phyloP scores from a whole-genome alignment of 2,888 invertebrate species.

The Busseola fusca region DNA sequence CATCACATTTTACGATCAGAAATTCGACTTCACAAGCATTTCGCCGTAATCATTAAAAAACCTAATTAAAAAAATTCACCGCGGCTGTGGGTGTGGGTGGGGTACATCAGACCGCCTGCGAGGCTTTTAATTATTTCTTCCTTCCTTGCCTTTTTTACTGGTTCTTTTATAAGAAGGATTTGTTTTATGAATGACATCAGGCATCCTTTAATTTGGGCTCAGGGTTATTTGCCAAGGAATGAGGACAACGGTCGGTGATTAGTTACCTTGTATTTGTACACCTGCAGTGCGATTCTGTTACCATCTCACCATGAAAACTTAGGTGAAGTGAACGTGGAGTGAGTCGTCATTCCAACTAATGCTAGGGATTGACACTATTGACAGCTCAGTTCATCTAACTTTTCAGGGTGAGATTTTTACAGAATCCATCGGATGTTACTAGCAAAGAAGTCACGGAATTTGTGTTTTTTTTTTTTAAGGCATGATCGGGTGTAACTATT shows the following conservation, averaged over 20 bases:
- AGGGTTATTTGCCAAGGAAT: conserved; percentile 47
- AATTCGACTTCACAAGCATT: conserved; percentile 53
- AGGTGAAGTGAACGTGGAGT: no score
- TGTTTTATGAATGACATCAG: conserved; percentile 61
- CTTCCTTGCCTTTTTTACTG: conserved; percentile 45
- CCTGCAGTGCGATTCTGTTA: conserved; percentile 11
- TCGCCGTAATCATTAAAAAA: conserved; percentile 57
- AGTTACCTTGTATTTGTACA: conserved; percentile 26
- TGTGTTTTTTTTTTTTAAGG: background rate
- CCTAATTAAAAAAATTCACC: conserved; percentile 57
- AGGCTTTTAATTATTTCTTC: conserved; percentile 60
- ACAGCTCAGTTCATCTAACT: no score
- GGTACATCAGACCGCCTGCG: conserved; percentile 51
- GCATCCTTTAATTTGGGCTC: conserved; percentile 55
- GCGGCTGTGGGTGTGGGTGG: conserved; percentile 11
- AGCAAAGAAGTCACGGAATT: conserved; percentile 10
- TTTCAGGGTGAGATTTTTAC: no score
- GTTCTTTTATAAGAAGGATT: conserved; percentile 49
- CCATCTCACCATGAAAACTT: no score
- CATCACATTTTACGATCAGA: conserved; percentile 51
- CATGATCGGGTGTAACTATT: conserved; percentile 10
- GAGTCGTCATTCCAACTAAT: no score
- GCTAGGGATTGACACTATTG: no score
- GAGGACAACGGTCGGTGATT: conserved; percentile 18
- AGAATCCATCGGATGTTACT: background rate